These are phyloP conservation scores for Calliopum simillimum DNA, from an alignment of 2,888 invertebrate genomes.

Conservation along the genomic window DNA sequence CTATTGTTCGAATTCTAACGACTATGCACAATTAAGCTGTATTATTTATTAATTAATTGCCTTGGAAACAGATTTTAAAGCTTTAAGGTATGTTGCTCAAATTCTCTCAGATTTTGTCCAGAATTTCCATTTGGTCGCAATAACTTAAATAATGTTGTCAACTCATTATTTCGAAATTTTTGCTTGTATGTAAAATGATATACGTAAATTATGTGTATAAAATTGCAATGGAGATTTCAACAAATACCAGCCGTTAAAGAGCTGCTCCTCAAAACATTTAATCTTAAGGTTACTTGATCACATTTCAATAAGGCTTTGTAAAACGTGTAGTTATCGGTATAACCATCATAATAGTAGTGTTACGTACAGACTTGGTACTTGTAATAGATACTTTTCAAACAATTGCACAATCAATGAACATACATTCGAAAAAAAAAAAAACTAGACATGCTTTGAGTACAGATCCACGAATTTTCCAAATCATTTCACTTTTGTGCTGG, in stretches of 20 bases:
- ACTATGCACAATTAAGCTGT: too few species aligned
- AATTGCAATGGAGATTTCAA: too few species aligned
- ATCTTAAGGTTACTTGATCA: slow-evolving; percentile 15
- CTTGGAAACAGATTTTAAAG: too few species aligned
- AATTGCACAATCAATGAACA: not conserved
- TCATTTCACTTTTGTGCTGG: slow-evolving; percentile 28
- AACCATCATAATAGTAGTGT: slow-evolving; percentile 2
- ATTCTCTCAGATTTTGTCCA: too few species aligned
- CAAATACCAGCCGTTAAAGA: not conserved
- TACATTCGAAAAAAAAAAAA: not conserved
- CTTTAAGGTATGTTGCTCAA: too few species aligned
- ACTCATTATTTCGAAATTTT: too few species aligned
- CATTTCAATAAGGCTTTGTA: slow-evolving; percentile 2
- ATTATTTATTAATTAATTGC: too few species aligned
- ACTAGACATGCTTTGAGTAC: not conserved
- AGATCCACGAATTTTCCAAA: slow-evolving; percentile 16
- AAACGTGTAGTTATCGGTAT: not conserved
- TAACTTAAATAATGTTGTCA: too few species aligned
- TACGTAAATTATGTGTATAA: too few species aligned
- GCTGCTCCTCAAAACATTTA: not conserved
- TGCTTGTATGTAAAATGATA: too few species aligned
- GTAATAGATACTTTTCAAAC: slow-evolving; percentile 25
- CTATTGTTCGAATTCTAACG: too few species aligned
- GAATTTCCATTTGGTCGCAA: too few species aligned
- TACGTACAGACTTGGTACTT: slow-evolving; percentile 10